These are phyloP conservation scores for Saimiri boliviensis DNA, from an alignment of 2,113 vertebrate genomes.

Conservation along the genomic window DNA sequence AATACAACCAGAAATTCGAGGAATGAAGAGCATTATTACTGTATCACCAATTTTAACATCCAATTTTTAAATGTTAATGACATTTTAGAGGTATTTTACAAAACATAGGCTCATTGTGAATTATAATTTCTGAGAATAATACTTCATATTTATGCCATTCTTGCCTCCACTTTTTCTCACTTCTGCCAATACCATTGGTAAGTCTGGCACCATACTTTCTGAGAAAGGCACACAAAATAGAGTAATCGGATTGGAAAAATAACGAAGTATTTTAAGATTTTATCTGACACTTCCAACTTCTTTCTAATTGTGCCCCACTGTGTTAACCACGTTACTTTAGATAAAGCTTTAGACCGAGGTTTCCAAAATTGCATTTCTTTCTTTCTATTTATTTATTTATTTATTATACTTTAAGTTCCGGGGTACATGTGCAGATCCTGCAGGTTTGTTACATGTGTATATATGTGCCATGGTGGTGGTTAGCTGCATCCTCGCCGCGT, in stretches of 20 bases:
- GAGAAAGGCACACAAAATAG: not conserved
- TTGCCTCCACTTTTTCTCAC: not conserved
- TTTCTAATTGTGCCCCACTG: not conserved
- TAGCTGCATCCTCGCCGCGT: too few species aligned
- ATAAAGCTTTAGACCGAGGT: not conserved
- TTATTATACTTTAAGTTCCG: too few species aligned
- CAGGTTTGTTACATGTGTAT: too few species aligned
- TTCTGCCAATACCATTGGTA: not conserved
- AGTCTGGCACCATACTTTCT: not conserved
- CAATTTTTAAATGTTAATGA: not conserved
- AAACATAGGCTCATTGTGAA: not conserved
- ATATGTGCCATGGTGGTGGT: too few species aligned
- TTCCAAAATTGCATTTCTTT: not conserved
- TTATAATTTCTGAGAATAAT: not conserved
- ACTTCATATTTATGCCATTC: not conserved
- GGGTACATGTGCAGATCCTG: too few species aligned
- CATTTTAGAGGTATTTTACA: not conserved
- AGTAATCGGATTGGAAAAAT: accelerated
- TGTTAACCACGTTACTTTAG: not conserved
- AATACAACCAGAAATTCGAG: not conserved
- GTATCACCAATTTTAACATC: not conserved
- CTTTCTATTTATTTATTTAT: too few species aligned
- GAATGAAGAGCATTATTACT: not conserved
- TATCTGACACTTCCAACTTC: accelerated
- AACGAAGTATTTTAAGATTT: too few species aligned